These are phyloP conservation scores for Aegithalos caudatus DNA, from an alignment of 2,113 vertebrate genomes.

Conservation along the genomic window DNA sequence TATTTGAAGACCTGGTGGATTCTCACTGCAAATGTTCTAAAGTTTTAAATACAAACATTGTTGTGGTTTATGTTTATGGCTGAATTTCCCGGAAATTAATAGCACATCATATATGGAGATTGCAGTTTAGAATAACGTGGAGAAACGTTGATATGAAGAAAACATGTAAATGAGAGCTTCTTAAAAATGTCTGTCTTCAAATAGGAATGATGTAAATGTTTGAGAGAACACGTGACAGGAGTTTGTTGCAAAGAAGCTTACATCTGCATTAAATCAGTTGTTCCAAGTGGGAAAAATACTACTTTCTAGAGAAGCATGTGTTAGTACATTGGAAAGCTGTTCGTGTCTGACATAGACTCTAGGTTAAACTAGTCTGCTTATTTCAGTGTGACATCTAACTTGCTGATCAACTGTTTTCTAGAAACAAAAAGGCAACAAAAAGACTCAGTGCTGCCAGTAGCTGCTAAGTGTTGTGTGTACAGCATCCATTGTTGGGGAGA, in stretches of 20 bases:
- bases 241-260: background rate
- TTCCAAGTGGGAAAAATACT: background rate
- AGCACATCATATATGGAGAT: too few relatives aligned
- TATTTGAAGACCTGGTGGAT: background rate
- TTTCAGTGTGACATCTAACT: background rate
- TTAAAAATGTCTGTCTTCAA: background rate
- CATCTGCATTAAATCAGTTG: background rate
- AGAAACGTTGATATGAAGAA: background rate
- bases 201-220: background rate
- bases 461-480: background rate
- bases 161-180: background rate
- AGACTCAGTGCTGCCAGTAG: background rate
- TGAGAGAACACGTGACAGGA: background rate
- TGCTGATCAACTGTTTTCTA: background rate
- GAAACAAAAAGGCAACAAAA: background rate
- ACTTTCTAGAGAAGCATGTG: background rate
- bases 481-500: background rate
- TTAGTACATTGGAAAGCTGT: background rate
- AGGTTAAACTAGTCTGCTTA: background rate
- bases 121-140: background rate
- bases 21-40: background rate
- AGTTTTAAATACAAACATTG: background rate
- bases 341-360: background rate
- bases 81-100: background rate
- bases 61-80: background rate